These are phyloP conservation scores for Drosophila kurseongensis DNA, from an alignment of 1,140 invertebrate genomes.

Conservation along the genomic window DNA sequence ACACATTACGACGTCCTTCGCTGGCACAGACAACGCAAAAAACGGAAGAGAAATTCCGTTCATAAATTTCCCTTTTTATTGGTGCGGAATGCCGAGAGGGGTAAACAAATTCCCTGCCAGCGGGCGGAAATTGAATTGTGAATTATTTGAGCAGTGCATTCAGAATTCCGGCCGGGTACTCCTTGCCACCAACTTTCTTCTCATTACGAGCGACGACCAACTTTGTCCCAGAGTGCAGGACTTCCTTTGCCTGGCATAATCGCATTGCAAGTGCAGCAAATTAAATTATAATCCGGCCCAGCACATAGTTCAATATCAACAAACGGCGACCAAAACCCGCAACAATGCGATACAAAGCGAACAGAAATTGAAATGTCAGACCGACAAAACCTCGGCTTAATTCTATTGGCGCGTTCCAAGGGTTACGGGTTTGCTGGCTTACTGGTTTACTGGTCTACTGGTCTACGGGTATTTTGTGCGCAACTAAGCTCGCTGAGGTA, in stretches of 20 bases:
- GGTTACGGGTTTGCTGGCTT: conserved; percentile 15
- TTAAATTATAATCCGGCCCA: conserved; percentile 62
- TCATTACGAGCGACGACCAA: conserved; percentile 62
- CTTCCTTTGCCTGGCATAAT: conserved; percentile 4
- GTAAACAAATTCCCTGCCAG: conserved; percentile 73
- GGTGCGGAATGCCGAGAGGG: conserved; percentile 22
- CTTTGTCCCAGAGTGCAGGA: conserved; percentile 31
- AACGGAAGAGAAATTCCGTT: conserved; percentile 48
- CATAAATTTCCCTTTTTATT: conserved; percentile 75
- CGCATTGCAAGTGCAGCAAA: conserved; percentile 57
- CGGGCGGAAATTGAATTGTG: conserved; percentile 78
- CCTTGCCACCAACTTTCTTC: conserved; percentile 20
- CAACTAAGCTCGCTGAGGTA: conserved; percentile 32
- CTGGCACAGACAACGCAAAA: conserved; percentile 19
- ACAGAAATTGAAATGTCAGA: conserved; percentile 62
- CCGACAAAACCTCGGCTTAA: conserved; percentile 59
- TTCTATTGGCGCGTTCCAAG: conserved; percentile 44
- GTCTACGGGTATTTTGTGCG: conserved; percentile 28
- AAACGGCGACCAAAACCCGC: conserved; percentile 36
- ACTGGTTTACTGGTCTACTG: conserved; percentile 13
- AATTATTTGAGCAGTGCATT: conserved; percentile 74
- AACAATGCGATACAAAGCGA: conserved; percentile 54
- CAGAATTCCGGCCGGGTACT: conserved; percentile 64
- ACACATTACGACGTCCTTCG: conserved; percentile 17
- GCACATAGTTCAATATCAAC: conserved; percentile 30